Evolutionary conservation across 2,888 invertebrate genomes (phyloP), one percentile per base, ranked within the genome.

Genomic region (Sesia apiformis): DNA sequence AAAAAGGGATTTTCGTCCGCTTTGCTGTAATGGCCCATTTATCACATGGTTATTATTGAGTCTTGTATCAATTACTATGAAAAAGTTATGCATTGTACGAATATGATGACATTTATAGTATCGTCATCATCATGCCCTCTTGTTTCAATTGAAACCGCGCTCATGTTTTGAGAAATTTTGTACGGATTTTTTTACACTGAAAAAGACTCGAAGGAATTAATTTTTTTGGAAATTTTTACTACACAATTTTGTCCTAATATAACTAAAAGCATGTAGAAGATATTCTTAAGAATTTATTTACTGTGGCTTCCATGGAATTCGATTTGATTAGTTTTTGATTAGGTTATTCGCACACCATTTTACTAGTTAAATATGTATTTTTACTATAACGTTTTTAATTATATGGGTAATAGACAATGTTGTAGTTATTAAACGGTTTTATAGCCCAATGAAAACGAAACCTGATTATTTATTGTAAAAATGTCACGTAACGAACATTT

Each of bases 111-210:
- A 23, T 23, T 23, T 23, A 23, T 23, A 23, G 2, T 23, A 23
- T 23, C 23, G 23, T 2, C 23, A 23, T 23, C 23, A 23, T 23
- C 23, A 23, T 23, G 2, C 23, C 23, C 2, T 23, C 23, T 23
- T 23, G 23, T 23, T 23, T 23, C 23, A 23, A 23, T 23, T 23
- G 23, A 46, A 8, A 46, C 46, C 7, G 46, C 46, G 46, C 46
- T 46, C 46, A 46, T 46, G 46, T 46, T 46, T 46, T 46, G 46
- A 46, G 7, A 46, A 46, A 8, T 46, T 46, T 46, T 46, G n/a
- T 7, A 46, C 64, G 84, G 82, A 84, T 83, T 84, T 83, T 81
- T 74, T 46, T 46, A 46, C 63, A 74, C 67, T 67, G 64, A 66
- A 72, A 65, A 71, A 82, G 81, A 82, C 75, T 75, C 58, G 54